Evolutionary conservation across 2,113 vertebrate species (phyloP).

Genomic region (Orycteropus afer): DNA sequence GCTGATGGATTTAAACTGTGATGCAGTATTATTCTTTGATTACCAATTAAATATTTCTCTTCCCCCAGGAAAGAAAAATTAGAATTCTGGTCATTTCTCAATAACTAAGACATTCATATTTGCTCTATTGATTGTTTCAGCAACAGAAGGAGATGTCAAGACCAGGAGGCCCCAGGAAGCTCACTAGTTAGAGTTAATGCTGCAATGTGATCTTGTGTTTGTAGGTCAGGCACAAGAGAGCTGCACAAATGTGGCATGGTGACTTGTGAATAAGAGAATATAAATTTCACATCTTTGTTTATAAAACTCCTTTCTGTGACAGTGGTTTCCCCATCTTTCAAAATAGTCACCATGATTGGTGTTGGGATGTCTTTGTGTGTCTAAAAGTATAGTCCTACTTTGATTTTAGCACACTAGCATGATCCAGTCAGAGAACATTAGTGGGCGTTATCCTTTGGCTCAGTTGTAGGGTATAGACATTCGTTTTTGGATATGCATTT

Average conservation of each 20-base stretch:
- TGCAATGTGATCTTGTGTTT: background rate
- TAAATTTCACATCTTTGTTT: background rate
- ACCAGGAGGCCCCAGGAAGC: background rate
- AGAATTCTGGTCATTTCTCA: slow-evolving; percentile 12
- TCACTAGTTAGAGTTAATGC: background rate
- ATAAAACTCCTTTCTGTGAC: background rate
- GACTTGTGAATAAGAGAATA: background rate
- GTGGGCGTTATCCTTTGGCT: background rate
- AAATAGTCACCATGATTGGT: background rate
- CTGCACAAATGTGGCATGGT: background rate
- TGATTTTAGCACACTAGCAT: background rate
- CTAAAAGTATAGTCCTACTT: slow-evolving; percentile 22
- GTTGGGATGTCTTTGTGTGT: background rate
- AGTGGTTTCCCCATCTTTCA: background rate
- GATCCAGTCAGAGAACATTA: background rate
- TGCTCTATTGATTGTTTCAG: slow-evolving; percentile 36
- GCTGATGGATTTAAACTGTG: slow-evolving; percentile 26
- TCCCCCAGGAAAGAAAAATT: slow-evolving; percentile 26
- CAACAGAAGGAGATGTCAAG: background rate
- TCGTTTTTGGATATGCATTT: background rate
- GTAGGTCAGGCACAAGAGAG: background rate
- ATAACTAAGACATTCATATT: background rate
- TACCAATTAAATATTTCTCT: background rate
- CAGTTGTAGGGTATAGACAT: background rate
- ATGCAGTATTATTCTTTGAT: background rate